A percentile compares a stretch with the other conserved stretches of the same genome.
Evolutionary conservation across 2,113 vertebrate genomes (phyloP).

Genomic region (Megaceryle torquata): DNA sequence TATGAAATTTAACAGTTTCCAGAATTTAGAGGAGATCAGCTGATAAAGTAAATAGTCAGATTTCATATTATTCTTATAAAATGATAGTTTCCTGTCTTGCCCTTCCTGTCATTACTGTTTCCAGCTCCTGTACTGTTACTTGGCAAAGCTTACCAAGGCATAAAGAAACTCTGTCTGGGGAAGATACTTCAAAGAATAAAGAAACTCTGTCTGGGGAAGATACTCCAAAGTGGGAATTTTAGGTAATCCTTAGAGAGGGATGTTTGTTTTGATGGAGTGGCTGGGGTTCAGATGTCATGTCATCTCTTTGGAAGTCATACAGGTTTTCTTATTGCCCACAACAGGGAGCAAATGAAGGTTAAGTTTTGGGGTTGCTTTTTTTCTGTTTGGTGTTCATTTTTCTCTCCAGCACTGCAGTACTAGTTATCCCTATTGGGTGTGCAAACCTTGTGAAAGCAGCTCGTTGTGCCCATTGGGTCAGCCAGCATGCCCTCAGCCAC

Average conservation of each 20-base stretch:
- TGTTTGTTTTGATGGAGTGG: background rate
- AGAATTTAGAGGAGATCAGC: background rate
- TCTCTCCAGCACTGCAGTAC: no score
- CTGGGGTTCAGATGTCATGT: background rate
- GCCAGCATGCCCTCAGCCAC: background rate
- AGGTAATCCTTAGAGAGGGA: background rate
- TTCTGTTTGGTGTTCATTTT: background rate
- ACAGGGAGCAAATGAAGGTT: background rate
- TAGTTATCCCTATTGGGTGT: background rate
- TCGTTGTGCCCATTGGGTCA: accelerated
- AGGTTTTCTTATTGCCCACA: background rate
- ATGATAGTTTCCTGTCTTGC: background rate
- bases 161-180: background rate
- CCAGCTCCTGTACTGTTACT: background rate
- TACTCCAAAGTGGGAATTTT: background rate
- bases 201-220: background rate
- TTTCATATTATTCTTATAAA: background rate
- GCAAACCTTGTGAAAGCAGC: background rate
- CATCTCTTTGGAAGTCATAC: background rate
- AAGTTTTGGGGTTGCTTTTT: background rate
- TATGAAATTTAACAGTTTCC: background rate
- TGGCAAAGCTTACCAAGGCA: background rate
- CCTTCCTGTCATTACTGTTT: background rate
- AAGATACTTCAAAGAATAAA: background rate
- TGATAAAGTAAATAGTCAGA: background rate